Conservation (phyloP, 2,113 vertebrate genomes). For the Edolisoma coerulescens region DNA sequence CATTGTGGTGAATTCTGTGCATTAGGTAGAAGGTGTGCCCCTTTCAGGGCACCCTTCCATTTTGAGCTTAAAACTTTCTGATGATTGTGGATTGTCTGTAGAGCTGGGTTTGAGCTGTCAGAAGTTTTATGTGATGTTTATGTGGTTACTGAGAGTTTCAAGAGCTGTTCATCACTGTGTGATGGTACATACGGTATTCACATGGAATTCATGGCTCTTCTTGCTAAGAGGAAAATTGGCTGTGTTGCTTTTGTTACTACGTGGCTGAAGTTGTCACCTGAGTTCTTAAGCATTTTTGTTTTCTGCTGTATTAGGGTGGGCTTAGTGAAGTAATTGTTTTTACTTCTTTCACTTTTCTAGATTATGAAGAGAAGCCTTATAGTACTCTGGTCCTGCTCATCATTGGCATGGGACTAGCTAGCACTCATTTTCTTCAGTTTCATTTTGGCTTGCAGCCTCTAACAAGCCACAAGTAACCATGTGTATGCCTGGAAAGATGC, state of each 20-base stretch:
- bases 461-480: not conserved
- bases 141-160: not conserved
- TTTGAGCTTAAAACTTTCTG: not conserved
- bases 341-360: not conserved
- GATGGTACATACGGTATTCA: not conserved
- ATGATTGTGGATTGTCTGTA: not conserved
- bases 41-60: not conserved
- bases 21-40: not conserved
- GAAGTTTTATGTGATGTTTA: not conserved
- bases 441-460: not conserved
- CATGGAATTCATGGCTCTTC: not conserved
- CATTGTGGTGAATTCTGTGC: not conserved
- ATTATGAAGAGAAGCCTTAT: not conserved
- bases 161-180: not conserved
- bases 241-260: not conserved
- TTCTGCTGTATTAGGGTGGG: not conserved
- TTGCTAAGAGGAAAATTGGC: not conserved
- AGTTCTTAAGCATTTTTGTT: not conserved
- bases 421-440: not conserved
- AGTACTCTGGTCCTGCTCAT: not conserved
- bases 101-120: not conserved
- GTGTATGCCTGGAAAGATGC: not conserved
- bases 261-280: not conserved
- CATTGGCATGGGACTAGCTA: not conserved
- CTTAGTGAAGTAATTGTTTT: not conserved